Evolutionary conservation across 2,113 vertebrate species (phyloP).

Genomic region (Ciconia stormi): DNA sequence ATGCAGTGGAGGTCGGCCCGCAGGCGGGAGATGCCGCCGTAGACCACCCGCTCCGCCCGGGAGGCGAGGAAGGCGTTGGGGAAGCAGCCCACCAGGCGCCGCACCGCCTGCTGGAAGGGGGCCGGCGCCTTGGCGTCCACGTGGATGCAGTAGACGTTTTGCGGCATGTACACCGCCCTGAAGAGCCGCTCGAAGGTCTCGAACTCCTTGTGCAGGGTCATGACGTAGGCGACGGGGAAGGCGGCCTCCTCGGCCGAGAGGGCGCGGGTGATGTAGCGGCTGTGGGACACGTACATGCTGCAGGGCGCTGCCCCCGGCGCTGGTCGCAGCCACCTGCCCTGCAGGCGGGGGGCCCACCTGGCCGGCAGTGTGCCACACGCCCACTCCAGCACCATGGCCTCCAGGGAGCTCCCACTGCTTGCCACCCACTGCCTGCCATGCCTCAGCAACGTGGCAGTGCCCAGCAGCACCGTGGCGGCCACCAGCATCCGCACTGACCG

Average conservation of each 20-base stretch:
- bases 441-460: neutral
- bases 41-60: conserved; percentile 51
- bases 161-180: conserved; percentile 56
- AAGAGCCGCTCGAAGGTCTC: conserved; percentile 58
- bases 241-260: neutral
- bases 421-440: too few species aligned
- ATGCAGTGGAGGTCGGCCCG: conserved; percentile 63
- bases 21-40: conserved; percentile 48
- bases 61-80: conserved; percentile 52
- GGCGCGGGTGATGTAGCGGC: neutral
- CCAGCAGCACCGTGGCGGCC: neutral
- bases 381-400: neutral
- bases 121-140: neutral
- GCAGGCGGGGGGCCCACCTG: neutral
- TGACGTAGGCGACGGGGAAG: conserved; percentile 11
- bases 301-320: neutral
- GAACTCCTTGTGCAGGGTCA: conserved; percentile 60
- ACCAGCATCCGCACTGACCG: neutral
- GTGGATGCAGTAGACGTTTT: conserved; percentile 34
- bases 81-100: conserved; percentile 43
- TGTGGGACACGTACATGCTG: neutral
- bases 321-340: neutral
- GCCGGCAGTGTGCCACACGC: neutral
- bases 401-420: neutral
- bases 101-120: neutral